A percentile compares a stretch with the other conserved stretches of the same genome.
These are phyloP conservation scores for Cassiopea andromeda DNA, from an alignment of 30 jellyfish, hydroid and myxozoan genomes.

Conservation along the genomic window DNA sequence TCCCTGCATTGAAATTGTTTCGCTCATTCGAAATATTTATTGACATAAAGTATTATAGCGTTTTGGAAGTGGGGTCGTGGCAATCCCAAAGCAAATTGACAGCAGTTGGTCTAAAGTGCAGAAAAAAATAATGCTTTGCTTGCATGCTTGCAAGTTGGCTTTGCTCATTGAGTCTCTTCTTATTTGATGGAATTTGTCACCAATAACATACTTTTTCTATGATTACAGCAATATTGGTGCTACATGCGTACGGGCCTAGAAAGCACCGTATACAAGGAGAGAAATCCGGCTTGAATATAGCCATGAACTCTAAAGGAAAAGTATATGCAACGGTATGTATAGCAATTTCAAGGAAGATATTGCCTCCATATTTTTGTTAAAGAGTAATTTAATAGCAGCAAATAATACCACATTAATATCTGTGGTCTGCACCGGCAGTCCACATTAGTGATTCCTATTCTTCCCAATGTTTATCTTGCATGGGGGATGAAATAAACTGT, in stretches of 20 bases:
- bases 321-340: constrained; percentile 56
- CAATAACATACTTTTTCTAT: neutral
- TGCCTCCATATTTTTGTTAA: neutral
- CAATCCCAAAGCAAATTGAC: no score
- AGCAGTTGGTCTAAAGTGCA: no score
- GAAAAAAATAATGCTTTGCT: no score
- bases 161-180: no score
- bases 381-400: no score
- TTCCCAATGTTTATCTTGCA: neutral
- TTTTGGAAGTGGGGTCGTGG: no score
- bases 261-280: constrained; percentile 68
- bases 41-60: no score
- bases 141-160: no score
- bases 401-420: neutral
- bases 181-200: neutral
- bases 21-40: no score
- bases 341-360: neutral
- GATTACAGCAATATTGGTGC: constrained; percentile 38
- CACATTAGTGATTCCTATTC: neutral
- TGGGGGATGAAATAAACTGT: neutral
- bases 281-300: constrained; percentile 50
- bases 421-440: neutral
- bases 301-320: constrained; percentile 59
- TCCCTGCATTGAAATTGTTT: no score
- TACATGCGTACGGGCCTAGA: constrained; percentile 68